Base-by-base conservation (phyloP, 2,888 invertebrate species). In the Leptinotarsa tumamoca region DNA sequence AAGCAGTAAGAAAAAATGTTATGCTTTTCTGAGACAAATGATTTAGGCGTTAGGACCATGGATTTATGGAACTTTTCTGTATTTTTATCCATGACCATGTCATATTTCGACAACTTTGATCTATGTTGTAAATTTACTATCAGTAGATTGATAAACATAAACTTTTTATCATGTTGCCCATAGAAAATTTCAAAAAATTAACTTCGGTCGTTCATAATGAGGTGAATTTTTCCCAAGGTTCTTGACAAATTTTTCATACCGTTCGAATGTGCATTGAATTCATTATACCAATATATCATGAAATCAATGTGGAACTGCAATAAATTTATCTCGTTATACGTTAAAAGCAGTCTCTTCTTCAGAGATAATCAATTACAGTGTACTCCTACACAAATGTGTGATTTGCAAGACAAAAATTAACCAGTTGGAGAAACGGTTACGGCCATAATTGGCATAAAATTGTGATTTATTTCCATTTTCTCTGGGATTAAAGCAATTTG, bases 381-480 rank as follows among this genome's bases (percentile, higher is more conserved):
- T 50, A 70, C 70, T 58, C 70, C 70, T 70, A 70, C 70, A 61
- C 70, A 17, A 69, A 58, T 61, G 51, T 58, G 23, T 50, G 51
- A 70, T 70, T 58, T 27, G 27, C 49, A 33, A 50, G 49, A 49
- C 49, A 70, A 70, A 68, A 70, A 58, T 70, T 70, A 61, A 21
- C 58, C 21, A 70, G 49, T 23, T 23, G 21, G 49, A 70, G 58
- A 70, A 70, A 70, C 70, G n/a, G 70, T 70, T 58, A 54, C 43
- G 33, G 49, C 70, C 4, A 70, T 70, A 70, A 70, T 70, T 70
- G 70, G 58, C 70, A 70, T 70, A 70, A 70, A 70, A 58, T 61
- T 51, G 70, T 70, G 70, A 70, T 70, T 70, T 70, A 70, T 70
- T 70, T 43, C 33, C 33, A 70, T 70, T 70, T 43, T 58, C 70